phyloP scores from a whole-genome alignment of 1,140 invertebrate genomes.

The Zaprionus camerounensis region DNA sequence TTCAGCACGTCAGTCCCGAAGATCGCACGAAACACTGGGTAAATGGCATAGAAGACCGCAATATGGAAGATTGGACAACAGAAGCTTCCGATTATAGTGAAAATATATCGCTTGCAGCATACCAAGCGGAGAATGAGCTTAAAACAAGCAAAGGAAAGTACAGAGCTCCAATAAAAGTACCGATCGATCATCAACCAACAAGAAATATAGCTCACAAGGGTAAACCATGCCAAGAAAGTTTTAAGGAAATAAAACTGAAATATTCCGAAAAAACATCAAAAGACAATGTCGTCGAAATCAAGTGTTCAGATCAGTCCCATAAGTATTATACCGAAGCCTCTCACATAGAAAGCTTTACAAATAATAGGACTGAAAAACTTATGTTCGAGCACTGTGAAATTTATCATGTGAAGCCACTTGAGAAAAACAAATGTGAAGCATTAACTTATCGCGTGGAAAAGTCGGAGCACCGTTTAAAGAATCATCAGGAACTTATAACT shows the following conservation, averaged over 20 bases:
- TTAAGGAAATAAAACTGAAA: not conserved
- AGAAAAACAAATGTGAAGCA: not conserved
- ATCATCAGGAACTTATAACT: not conserved
- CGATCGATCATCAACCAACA: not conserved
- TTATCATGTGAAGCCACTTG: slow-evolving; percentile 7
- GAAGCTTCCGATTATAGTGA: slow-evolving; percentile 14
- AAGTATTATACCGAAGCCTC: not conserved
- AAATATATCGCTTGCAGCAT: not conserved
- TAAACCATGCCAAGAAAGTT: too few relatives aligned
- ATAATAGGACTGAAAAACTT: not conserved
- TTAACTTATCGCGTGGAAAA: not conserved
- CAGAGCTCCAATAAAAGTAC: not conserved
- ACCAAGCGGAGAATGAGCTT: not conserved
- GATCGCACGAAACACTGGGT: slow-evolving; percentile 21
- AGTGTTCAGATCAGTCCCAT: not conserved
- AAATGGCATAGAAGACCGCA: not conserved
- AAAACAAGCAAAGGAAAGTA: not conserved
- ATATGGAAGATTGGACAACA: slow-evolving; percentile 13
- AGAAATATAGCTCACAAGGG: too few relatives aligned
- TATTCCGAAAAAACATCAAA: not conserved
- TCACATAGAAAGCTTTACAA: too few relatives aligned
- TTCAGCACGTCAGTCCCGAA: not conserved
- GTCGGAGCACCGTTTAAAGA: not conserved
- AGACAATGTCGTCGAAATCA: not conserved
- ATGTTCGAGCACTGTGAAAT: slow-evolving; percentile 36